Base-by-base conservation (phyloP, 2,113 vertebrate genomes). In the Psephotus haematonotus region DNA sequence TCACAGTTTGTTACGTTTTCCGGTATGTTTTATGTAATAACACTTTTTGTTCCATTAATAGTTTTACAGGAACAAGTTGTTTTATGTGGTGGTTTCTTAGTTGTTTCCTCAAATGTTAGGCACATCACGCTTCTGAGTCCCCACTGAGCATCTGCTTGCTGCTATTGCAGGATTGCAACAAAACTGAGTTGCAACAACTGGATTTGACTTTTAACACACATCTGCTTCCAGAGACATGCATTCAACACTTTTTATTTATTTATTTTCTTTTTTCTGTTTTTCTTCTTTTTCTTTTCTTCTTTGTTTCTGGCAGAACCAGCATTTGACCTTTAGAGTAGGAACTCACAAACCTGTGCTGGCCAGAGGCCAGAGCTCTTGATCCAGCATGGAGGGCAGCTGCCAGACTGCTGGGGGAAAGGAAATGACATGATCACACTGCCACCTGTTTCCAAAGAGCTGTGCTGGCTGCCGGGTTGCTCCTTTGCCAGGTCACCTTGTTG, bases 181-280 rank as follows among this genome's bases (percentile, higher is more conserved):
- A 90, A 82, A 55, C 18, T 2, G 2, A 74, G 72, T 93, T 95
- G 78, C 90, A 92, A 67, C 82, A 95, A 88, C 64, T 94, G 80
- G 84, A 95, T 93, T 90, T 95, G 88, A 94, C 91, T 88, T 94
- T 95, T 93, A 83, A 50, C 88, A 86, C 69, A 79, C 13, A 78
- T 79, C 93, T 80, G 27, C 68, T 88, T 86, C 60, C 29, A 63
- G 75, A 93, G 22, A 44, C 11, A 39, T 7, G 7, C 6, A 39
- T 53, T 91, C 63, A 86, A 55, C 75, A 31, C 4, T 7, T 44
- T 39, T 67, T 25, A 27, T 22, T 13, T 9, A 35, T 16, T n/a
- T 9, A 9, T 15, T 10, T 23, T 67, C 86, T 86, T 82, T 6
- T 68, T 64, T 27, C 19, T n/a, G 6, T 14, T 11, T 39, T 13